Evolutionary conservation across 2,888 invertebrate species (phyloP).

Genomic region (Cheilosia grossa): DNA sequence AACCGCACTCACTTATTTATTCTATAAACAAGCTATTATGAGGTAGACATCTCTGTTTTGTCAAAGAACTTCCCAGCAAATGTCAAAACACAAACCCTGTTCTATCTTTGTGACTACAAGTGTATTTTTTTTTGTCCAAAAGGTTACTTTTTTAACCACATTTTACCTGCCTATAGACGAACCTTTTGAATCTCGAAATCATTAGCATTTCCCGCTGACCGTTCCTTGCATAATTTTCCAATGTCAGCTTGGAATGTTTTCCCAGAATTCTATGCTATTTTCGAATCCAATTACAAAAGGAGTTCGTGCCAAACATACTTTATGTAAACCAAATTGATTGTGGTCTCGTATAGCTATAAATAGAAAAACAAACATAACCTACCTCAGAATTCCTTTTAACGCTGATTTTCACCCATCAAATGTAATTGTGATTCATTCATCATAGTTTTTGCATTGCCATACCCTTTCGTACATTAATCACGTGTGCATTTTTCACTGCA

Average conservation of each 20-base stretch:
- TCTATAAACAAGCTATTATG: too few species aligned
- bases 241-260: background rate
- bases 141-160: too few species aligned
- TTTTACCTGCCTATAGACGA: too few species aligned
- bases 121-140: too few species aligned
- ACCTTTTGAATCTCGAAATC: too few species aligned
- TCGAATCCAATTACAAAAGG: background rate
- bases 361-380: background rate
- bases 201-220: too few species aligned
- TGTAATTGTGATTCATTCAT: constrained; percentile 42
- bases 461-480: constrained; percentile 10
- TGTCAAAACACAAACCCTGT: too few species aligned
- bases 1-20: too few species aligned
- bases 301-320: background rate
- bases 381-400: background rate
- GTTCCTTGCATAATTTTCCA: background rate
- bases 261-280: background rate
- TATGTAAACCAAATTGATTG: background rate
- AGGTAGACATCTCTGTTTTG: too few species aligned
- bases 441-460: constrained; percentile 15
- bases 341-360: background rate
- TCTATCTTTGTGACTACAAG: too few species aligned
- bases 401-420: background rate
- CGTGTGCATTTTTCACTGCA: constrained; percentile 26
- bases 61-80: too few species aligned